Evolutionary conservation across 1,140 invertebrate species (phyloP).

Genomic region (Lepidurus packardi): DNA sequence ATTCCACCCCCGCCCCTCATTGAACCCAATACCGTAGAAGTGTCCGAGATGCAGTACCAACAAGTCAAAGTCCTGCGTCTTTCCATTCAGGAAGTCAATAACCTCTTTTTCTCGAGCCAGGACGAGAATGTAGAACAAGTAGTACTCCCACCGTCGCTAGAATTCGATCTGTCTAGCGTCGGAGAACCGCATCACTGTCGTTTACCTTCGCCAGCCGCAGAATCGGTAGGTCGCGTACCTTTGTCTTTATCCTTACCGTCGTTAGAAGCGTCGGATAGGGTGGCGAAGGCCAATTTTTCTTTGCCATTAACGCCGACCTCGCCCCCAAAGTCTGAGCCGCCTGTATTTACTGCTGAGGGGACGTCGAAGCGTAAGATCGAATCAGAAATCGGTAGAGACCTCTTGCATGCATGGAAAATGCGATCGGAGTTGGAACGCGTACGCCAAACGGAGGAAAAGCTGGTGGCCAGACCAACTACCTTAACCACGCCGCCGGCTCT

Average conservation of each 20-base stretch:
- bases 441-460: slow-evolving; percentile 26
- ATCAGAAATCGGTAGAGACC: slow-evolving; percentile 52
- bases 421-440: slow-evolving; percentile 48
- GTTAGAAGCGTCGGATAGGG: slow-evolving; percentile 17
- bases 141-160: background rate
- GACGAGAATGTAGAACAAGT: background rate
- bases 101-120: slow-evolving; percentile 46
- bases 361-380: slow-evolving; percentile 48
- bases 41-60: slow-evolving; percentile 52
- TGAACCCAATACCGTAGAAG: slow-evolving; percentile 43
- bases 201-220: background rate
- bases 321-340: background rate
- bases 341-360: background rate
- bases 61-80: slow-evolving; percentile 66
- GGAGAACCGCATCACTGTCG: background rate
- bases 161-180: background rate
- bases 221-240: slow-evolving; percentile 1
- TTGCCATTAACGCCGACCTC: slow-evolving; percentile 17
- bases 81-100: slow-evolving; percentile 67
- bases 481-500: background rate
- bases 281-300: background rate
- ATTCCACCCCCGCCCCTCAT: slow-evolving; percentile 32
- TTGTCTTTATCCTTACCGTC: slow-evolving; percentile 31
- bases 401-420: slow-evolving; percentile 50
- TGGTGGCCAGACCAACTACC: background rate